phyloP scores from a whole-genome alignment of 1,140 invertebrate genomes.

The Gryon sp. region DNA sequence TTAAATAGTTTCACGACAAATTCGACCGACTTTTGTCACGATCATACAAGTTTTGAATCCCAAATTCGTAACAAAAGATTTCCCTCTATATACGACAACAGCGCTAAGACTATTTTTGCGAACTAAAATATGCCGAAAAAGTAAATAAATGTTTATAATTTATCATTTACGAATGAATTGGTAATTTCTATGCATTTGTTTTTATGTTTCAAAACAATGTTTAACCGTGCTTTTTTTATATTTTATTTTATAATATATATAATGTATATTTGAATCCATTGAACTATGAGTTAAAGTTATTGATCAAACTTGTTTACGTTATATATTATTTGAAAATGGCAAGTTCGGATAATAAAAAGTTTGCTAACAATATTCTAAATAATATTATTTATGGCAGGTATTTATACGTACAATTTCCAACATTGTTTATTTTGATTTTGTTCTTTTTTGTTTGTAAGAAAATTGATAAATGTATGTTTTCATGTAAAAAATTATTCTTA shows the following conservation, averaged over 20 bases:
- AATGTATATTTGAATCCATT: constrained; percentile 6
- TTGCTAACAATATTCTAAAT: constrained; percentile 65
- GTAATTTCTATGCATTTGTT: too few relatives aligned
- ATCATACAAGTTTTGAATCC: too few relatives aligned
- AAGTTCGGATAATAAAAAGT: constrained; percentile 70
- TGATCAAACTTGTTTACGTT: constrained; percentile 66
- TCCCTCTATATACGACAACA: neutral
- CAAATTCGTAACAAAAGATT: too few relatives aligned
- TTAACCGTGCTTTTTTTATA: too few relatives aligned
- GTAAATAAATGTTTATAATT: constrained; percentile 10
- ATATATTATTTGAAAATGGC: constrained; percentile 65
- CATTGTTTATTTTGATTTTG: neutral
- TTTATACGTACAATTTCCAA: neutral
- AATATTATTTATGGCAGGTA: constrained; percentile 77
- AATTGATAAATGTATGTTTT: constrained; percentile 7
- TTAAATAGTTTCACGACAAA: too few relatives aligned
- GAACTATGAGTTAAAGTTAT: constrained; percentile 45
- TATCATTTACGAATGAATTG: too few relatives aligned
- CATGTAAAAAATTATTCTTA: too few relatives aligned
- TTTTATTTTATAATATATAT: neutral
- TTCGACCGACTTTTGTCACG: too few relatives aligned
- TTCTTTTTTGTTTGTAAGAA: neutral
- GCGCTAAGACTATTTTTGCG: neutral
- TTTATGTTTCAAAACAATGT: too few relatives aligned
- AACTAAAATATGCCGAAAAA: constrained; percentile 6